Base-by-base conservation (phyloP, 2,797 vertebrate species). In the Coranthus polyacanthus region DNA sequence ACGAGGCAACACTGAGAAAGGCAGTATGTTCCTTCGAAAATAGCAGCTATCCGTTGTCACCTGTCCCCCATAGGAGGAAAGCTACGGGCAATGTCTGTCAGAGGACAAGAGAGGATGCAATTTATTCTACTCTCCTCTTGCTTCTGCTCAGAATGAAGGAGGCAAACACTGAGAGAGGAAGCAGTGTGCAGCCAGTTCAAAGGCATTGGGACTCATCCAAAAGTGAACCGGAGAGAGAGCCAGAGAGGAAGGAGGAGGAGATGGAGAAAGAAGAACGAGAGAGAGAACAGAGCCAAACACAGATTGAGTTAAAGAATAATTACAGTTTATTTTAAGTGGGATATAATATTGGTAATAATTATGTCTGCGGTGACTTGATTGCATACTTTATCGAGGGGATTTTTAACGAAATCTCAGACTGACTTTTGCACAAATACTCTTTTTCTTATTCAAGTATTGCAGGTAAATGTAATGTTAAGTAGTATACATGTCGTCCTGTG, bases 31-130 rank as follows among this genome's bases (percentile, higher is more conserved):
- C 65, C 56, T 67, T 81, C 36, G 13, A 74, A 84, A 76, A 82
- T 54, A 76, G 70, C 79, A 54, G 68, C 66, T 75, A 65, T 79
- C 61, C 9, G 7, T 69, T 79, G 75, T 85, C 73, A 81, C 68
- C 70, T 77, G 78, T 86, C 81, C 66, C 82, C 69, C 68, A 70
- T 34, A 79, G 72, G 60, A 83, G 65, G 69, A 78, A 72, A 67
- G 68, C 79, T 85, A 45, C 1, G 16, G 65, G 80, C 78, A 79
- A 87, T 72, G 64, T 85, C 79, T 82, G 75, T 83, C 67, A 61
- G 65, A 85, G 60, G 79, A 87, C 75, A 82, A 82, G 56, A 75
- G 62, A 60, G 41, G 63, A 68, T 50, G 57, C 61, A 68, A 62
- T 84, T 83, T 81, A 76, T 84, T 78, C 63, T 51, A 44, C 63